A percentile compares a stretch with the other conserved stretches of the same genome.
Evolutionary conservation across 1,140 invertebrate genomes (phyloP).

Genomic region (Triops longicaudatus): DNA sequence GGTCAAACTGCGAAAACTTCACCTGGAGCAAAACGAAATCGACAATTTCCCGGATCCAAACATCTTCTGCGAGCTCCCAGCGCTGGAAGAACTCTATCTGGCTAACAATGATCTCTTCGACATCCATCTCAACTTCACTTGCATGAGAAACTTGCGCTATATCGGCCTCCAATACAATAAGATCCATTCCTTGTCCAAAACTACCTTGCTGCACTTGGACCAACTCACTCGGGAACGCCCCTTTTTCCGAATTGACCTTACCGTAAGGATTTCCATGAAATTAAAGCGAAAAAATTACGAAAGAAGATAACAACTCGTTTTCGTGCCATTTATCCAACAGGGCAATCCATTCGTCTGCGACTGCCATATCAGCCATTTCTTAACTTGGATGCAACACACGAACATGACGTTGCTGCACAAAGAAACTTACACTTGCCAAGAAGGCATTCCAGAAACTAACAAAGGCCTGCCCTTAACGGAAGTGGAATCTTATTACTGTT

Average conservation of each 20-base stretch:
- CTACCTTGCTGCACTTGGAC: conserved; percentile 53
- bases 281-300: conserved; percentile 38
- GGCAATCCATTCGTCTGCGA: conserved; percentile 57
- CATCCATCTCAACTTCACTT: conserved; percentile 54
- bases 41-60: conserved; percentile 44
- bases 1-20: conserved; percentile 56
- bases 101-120: conserved; percentile 54
- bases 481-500: conserved; percentile 34
- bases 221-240: conserved; percentile 41
- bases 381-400: conserved; percentile 54
- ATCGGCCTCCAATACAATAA: conserved; percentile 62
- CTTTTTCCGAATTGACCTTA: conserved; percentile 55
- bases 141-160: conserved; percentile 55
- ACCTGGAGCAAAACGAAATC: conserved; percentile 72
- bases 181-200: conserved; percentile 49
- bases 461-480: conserved; percentile 39
- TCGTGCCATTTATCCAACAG: background rate
- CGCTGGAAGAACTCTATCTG: conserved; percentile 57
- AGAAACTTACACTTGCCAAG: conserved; percentile 40
- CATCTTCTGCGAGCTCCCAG: conserved; percentile 61
- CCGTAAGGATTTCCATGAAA: too few species aligned
- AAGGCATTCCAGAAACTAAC: conserved; percentile 34
- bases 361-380: conserved; percentile 51
- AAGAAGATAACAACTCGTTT: background rate
- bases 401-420: conserved; percentile 52